Base-by-base conservation (phyloP, 2,797 vertebrate species). In the Furcifer pardalis region DNA sequence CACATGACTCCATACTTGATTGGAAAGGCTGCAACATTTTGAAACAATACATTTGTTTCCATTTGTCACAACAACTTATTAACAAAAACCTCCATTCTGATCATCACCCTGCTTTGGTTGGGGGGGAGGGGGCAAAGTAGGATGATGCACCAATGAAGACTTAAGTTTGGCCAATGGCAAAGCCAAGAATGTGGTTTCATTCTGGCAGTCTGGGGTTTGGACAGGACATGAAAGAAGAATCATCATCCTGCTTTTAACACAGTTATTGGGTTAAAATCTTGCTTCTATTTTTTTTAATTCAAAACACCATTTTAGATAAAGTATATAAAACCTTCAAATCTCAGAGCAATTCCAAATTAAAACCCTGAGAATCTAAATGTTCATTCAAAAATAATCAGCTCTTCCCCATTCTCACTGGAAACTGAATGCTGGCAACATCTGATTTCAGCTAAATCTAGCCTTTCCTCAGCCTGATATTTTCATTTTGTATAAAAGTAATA, bases 81-180 rank as follows among this genome's bases (percentile, higher is more conserved):
- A 42, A 77, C 85, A 42, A 30, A 69, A 27, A 85, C 5, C 2
- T 79, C 27, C 9, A 59, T 4, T 83, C 82, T 87, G 56, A 83
- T 32, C 37, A 2, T 68, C 40, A 4, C 13, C 80, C 40, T 84
- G 19, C 27, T 49, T 78, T 73, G n/a, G n/a, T n/a, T n/a, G n/a
- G n/a, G n/a, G n/a, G n/a, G n/a, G n/a, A n/a, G n/a, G n/a, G n/a
- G n/a, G n/a, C n/a, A n/a, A n/a, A n/a, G n/a, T n/a, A n/a, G n/a
- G n/a, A n/a, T n/a, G n/a, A n/a, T n/a, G n/a, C n/a, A n/a, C n/a
- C n/a, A n/a, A n/a, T n/a, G n/a, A n/a, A n/a, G n/a, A n/a, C n/a
- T n/a, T n/a, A n/a, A n/a, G n/a, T n/a, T n/a, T n/a, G n/a, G n/a
- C n/a, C n/a, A n/a, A n/a, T n/a, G n/a, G n/a, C n/a, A n/a, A n/a